Evolutionary conservation across 2,888 invertebrate species (phyloP), one percentile per base, ranked within the genome.

Genomic region (Chrysodeixis includens): DNA sequence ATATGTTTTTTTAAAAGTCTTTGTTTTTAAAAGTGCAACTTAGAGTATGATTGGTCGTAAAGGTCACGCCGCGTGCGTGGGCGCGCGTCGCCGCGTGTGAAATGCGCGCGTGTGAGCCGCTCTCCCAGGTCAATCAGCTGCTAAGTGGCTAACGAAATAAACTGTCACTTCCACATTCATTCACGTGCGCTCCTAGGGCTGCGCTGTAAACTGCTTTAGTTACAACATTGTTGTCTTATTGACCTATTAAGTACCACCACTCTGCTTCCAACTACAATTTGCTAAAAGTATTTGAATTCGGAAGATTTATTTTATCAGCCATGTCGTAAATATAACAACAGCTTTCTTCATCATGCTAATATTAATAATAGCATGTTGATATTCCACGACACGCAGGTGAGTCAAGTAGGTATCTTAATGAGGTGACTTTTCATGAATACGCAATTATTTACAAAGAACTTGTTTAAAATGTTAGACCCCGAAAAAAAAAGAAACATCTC

Each of bases 91-190:
- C 32, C 56, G 63, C 78, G 69, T 62, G 76, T 78, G 79, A 69
- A 79, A 62, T 76, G 71, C 46, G 76, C 68, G 79, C 77, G 80
- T 51, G 76, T 69, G 79, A 78, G 79, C 26, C 26, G 62, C 77
- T 74, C 79, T 81, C 80, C 80, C 86, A 79, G 85, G 83, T 84
- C 88, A 85, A 87, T 86, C 87, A 81, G 80, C 78, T 81, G 79
- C 77, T 85, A 83, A 86, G 84, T 82, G 85, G 76, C 77, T 87
- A 88, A 89, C 87, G 73, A 87, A 84, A 89, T 89, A 90, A 90
- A 87, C 88, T 87, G 88, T 82, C 84, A 84, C 86, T 87, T 90
- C 89, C 90, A 82, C 73, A 70, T 74, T 68, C 83, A 75, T 73
- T 84, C 74, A 74, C 72, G 71, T 69, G 59, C 64, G 54, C 7